These are phyloP conservation scores for Lonchura striata DNA, from an alignment of 2,113 vertebrate species.

Conservation along the genomic window DNA sequence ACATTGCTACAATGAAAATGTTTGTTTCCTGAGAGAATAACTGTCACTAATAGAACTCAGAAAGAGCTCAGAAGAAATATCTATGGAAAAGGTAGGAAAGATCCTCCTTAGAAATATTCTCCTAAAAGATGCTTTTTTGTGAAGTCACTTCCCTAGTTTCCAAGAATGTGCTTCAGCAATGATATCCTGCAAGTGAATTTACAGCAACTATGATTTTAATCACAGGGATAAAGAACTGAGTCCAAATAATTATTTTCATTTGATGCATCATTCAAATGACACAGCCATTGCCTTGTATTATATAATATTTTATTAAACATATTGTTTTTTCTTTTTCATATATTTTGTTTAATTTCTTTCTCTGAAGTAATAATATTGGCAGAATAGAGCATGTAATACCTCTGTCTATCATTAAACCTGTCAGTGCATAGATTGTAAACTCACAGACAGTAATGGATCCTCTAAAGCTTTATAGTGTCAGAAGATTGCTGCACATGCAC, in stretches of 20 bases:
- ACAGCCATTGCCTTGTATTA: background rate
- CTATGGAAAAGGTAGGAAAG: background rate
- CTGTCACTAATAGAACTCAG: background rate
- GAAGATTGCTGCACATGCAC: background rate
- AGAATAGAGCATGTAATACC: background rate
- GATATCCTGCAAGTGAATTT: background rate
- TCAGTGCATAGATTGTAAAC: conserved; percentile 17
- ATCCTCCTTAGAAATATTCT: background rate
- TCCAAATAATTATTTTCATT: background rate
- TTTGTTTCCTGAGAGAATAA: background rate
- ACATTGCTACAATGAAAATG: background rate
- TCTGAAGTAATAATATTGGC: background rate
- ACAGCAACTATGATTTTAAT: background rate
- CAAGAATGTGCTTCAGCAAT: background rate
- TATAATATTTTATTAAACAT: background rate
- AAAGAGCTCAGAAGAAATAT: background rate
- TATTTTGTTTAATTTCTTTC: background rate
- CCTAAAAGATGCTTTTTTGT: background rate
- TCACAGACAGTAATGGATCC: conserved; percentile 4
- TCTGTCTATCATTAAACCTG: background rate
- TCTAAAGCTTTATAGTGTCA: conserved; percentile 5
- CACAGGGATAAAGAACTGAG: background rate
- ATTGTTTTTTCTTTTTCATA: background rate
- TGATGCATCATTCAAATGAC: background rate
- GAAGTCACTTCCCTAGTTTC: background rate